phyloP scores from a whole-genome alignment of 2,797 vertebrate genomes.

The Pangasius sanitwongsei region DNA sequence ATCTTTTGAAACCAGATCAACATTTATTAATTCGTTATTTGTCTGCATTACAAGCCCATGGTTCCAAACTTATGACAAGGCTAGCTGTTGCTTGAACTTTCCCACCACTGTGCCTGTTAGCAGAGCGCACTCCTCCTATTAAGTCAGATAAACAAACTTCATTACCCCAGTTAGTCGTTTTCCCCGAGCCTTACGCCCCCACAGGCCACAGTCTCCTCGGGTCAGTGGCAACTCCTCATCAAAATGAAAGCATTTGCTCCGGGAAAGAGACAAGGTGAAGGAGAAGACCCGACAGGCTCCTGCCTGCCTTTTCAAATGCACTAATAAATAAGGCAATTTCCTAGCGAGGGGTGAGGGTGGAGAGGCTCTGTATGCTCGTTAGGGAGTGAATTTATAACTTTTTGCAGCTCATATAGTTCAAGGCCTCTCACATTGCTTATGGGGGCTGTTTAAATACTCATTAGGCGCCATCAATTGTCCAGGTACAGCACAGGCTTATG shows the following conservation, averaged over 20 bases:
- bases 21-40: neutral
- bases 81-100: conserved; percentile 4
- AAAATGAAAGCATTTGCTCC: conserved; percentile 34
- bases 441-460: conserved; percentile 54
- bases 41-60: neutral
- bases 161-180: neutral
- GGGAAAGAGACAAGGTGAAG: conserved; percentile 6
- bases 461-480: conserved; percentile 47
- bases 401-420: conserved; percentile 22
- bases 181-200: conserved; percentile 5
- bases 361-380: conserved; percentile 28
- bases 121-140: neutral
- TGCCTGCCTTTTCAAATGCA: conserved; percentile 9
- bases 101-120: neutral
- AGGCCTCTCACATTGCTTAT: conserved; percentile 29
- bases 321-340: conserved; percentile 47
- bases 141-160: conserved; percentile 19
- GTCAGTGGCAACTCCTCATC: conserved; percentile 34
- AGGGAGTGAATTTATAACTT: conserved; percentile 50
- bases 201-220: conserved; percentile 27
- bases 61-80: neutral
- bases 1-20: neutral
- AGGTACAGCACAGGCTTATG: conserved; percentile 1
- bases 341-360: neutral
- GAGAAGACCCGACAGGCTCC: neutral